phyloP scores from a whole-genome alignment of 2,797 vertebrate species.

The Pygocentrus nattereri region DNA sequence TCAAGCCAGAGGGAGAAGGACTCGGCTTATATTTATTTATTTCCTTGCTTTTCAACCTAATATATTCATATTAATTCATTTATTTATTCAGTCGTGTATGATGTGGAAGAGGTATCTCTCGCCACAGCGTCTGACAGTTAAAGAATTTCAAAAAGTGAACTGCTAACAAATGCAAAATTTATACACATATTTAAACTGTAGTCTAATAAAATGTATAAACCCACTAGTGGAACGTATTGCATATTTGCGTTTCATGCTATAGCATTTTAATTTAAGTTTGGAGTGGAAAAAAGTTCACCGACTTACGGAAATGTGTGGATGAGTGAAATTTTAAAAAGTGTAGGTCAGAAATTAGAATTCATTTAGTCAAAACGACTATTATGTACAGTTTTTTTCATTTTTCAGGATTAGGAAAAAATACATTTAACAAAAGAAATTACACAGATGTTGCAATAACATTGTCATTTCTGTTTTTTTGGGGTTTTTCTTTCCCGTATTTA shows the following conservation, averaged over 20 bases:
- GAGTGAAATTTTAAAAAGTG: no score
- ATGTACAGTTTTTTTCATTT: no score
- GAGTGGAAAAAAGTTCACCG: not conserved
- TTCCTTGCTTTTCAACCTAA: constrained; percentile 14
- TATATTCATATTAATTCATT: constrained; percentile 25
- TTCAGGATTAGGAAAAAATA: no score
- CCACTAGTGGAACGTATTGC: not conserved
- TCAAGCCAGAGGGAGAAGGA: constrained; percentile 65
- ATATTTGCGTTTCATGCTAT: not conserved
- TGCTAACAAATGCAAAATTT: not conserved
- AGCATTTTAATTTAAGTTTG: not conserved
- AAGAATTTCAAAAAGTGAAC: not conserved
- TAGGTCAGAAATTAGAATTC: no score
- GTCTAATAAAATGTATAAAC: not conserved
- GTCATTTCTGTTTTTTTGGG: no score
- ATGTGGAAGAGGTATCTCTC: constrained; percentile 1
- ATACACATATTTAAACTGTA: not conserved
- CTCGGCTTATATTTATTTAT: constrained; percentile 8
- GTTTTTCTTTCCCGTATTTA: no score
- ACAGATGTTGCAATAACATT: no score
- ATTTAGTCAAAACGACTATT: no score
- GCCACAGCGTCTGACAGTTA: not conserved
- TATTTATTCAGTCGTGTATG: constrained; percentile 30
- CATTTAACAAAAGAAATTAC: no score
- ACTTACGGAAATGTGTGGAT: no score